Evolutionary conservation across 1,140 invertebrate species (phyloP), one percentile per base, ranked within the genome.

Genomic region (Diachasmimorpha longicaudata): DNA sequence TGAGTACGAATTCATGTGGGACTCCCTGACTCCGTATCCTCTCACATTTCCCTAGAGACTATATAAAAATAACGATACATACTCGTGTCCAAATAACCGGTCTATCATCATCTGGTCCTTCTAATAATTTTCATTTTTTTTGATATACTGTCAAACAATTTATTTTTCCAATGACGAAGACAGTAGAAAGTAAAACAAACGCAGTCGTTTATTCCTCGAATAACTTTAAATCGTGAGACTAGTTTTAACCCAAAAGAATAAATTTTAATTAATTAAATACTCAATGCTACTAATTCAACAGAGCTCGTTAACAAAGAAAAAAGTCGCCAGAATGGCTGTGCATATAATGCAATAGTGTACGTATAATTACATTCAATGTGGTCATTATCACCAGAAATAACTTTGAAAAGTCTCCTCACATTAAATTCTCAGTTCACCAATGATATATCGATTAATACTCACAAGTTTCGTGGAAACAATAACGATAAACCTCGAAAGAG

Each of bases 11-110:
- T 58, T 58, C 52, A 58, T 16, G 52, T 19, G 52, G 52, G 52
- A 58, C 52, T n/a, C 9, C 21, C 6, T 19, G 10, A 19, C 9
- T n/a, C 21, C 52, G 52, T 10, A 58, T 10, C 16, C 52, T 4
- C 19, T 58, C 52, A 58, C 52, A 63, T 63, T 63, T 63, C 23
- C 58, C 58, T 63, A 63, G 21, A 55, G 21, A 63, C 58, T 63
- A 63, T 63, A 63, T 25, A 63, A 63, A 63, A 63, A 63, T 63
- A 63, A 63, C 58, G 58, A 25, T 25, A 63, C 23, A 63, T 25
- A 23, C 23, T 63, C 23, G 23, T 31, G 21, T 63, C 21, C 23
- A 16, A 58, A 63, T 63, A 63, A 10, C 19, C 31, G 4, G 23
- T 63, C 58, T 25, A 63, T 25, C 58, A 63, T 63, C 58, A 25